Conservation (phyloP, 2,888 invertebrate genomes). For the Arctia plantaginis region DNA sequence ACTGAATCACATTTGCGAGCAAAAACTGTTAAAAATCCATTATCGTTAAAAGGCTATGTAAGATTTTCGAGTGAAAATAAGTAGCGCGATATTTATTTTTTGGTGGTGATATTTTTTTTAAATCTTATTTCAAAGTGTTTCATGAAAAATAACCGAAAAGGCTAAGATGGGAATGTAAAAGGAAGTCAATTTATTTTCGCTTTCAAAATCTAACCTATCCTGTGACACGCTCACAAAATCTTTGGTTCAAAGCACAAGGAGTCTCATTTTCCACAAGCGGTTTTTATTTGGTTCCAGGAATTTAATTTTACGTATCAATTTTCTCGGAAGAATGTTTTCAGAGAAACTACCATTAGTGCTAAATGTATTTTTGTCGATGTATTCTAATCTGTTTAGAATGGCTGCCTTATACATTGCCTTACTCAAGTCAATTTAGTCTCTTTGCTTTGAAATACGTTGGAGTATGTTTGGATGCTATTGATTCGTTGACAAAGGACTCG, state of each 20-base stretch:
- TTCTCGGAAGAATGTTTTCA: neutral
- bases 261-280: neutral
- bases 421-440: neutral
- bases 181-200: neutral
- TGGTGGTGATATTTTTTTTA: neutral
- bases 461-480: too few species aligned
- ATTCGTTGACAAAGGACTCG: too few species aligned
- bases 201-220: neutral
- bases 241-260: neutral
- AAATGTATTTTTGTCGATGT: neutral
- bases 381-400: neutral
- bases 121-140: neutral
- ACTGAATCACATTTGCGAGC: neutral
- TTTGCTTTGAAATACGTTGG: too few species aligned
- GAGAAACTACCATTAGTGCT: neutral
- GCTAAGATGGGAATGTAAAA: neutral
- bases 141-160: neutral
- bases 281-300: neutral
- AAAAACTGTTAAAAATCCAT: conserved; percentile 2
- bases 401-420: neutral
- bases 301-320: neutral
- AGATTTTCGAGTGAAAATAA: neutral
- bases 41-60: neutral
- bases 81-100: neutral
- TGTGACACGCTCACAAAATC: neutral